phyloP scores from a whole-genome alignment of 2,113 vertebrate genomes.

The Cebus imitator region DNA sequence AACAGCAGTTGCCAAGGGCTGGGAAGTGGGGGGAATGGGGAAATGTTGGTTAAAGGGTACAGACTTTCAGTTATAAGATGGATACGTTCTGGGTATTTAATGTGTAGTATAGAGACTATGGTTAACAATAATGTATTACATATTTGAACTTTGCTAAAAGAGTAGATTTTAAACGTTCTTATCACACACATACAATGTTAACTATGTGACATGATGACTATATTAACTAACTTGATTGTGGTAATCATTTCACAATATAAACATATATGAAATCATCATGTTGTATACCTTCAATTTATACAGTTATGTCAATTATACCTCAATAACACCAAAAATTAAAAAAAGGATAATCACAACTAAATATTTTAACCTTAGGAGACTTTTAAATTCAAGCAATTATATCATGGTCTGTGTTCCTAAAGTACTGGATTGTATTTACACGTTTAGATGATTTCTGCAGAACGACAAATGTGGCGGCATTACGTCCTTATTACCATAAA shows the following conservation, averaged over 20 bases:
- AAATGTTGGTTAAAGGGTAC: not conserved
- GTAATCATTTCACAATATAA: not conserved
- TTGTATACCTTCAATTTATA: not conserved
- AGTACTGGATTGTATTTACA: constrained; percentile 49
- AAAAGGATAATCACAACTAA: not conserved
- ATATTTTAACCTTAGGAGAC: constrained; percentile 33
- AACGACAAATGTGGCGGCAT: constrained; percentile 45
- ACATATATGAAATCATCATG: not conserved
- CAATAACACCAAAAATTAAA: not conserved
- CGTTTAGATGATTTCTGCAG: constrained; percentile 24
- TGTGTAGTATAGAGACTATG: not conserved
- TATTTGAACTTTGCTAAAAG: not conserved
- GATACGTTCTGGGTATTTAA: not conserved
- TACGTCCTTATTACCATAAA: too few species aligned
- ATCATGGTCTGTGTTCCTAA: not conserved
- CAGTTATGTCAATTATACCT: not conserved
- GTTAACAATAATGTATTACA: not conserved
- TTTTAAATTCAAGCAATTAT: constrained; percentile 39
- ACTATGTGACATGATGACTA: not conserved
- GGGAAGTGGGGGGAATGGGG: not conserved
- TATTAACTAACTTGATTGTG: not conserved
- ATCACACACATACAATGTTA: not conserved
- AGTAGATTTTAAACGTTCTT: not conserved
- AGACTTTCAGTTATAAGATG: not conserved
- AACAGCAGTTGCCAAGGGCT: not conserved